Evolutionary conservation across 2,113 vertebrate genomes (phyloP).

Genomic region (Typhlomys cinereus): DNA sequence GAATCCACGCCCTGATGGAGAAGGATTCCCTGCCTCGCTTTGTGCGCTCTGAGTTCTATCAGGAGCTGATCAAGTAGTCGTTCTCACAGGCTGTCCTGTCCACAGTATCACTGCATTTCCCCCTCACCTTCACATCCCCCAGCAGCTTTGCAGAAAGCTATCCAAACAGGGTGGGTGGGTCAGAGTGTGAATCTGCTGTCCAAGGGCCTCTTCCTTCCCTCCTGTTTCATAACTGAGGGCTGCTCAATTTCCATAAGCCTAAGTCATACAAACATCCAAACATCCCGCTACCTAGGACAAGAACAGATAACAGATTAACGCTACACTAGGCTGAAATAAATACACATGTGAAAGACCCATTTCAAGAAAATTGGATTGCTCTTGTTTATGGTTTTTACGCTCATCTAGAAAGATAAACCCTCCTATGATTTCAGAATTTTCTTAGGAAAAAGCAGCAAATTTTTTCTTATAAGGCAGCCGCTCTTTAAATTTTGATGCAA

Average conservation of each 20-base stretch:
- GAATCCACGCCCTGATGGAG: slow-evolving; percentile 95
- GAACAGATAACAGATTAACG: neutral
- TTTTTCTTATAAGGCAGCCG: neutral
- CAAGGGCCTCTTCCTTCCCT: neutral
- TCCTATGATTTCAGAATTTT: neutral
- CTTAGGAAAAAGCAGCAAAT: neutral
- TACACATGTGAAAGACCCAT: neutral
- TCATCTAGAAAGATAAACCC: neutral
- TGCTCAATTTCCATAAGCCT: neutral
- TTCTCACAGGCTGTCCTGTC: slow-evolving; percentile 52
- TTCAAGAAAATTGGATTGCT: neutral
- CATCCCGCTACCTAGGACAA: neutral
- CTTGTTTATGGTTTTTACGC: neutral
- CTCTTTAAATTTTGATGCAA: neutral
- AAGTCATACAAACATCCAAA: neutral
- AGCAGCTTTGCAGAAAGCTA: slow-evolving; percentile 56
- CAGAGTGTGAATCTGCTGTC: neutral
- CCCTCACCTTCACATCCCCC: neutral
- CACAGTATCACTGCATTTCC: neutral
- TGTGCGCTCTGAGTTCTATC: slow-evolving; percentile 92
- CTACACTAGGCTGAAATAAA: neutral
- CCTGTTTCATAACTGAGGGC: neutral
- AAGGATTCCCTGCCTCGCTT: slow-evolving; percentile 97
- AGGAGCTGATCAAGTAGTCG: slow-evolving; percentile 90
- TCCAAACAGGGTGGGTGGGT: slow-evolving; percentile 24